These are phyloP conservation scores for Oligia latruncula DNA, from an alignment of 2,888 invertebrate species.

Conservation along the genomic window DNA sequence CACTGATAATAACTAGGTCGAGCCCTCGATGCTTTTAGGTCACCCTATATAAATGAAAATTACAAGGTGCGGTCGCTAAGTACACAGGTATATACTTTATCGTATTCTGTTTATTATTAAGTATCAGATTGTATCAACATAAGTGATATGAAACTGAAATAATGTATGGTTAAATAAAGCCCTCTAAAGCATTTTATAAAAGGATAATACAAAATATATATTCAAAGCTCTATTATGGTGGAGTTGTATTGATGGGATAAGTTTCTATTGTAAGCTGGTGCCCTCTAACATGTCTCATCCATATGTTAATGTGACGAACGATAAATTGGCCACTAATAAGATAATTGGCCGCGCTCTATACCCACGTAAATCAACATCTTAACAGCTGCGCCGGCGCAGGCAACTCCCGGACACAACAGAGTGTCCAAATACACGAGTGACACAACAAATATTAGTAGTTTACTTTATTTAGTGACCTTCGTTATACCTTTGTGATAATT, in stretches of 20 bases:
- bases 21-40: constrained; percentile 51
- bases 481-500: constrained; percentile 47
- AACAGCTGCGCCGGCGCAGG: constrained; percentile 81
- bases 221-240: constrained; percentile 8
- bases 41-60: constrained; percentile 47
- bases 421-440: constrained; percentile 68
- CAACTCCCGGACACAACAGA: constrained; percentile 68
- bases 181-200: constrained; percentile 4
- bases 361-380: constrained; percentile 88
- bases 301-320: constrained; percentile 88
- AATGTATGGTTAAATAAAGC: background rate
- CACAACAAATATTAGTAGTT: constrained; percentile 60
- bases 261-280: constrained; percentile 63
- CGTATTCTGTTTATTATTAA: constrained; percentile 16
- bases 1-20: constrained; percentile 58
- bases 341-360: constrained; percentile 88
- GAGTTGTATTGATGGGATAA: constrained; percentile 34
- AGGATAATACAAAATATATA: constrained; percentile 14
- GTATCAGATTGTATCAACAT: constrained; percentile 8
- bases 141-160: constrained; percentile 9
- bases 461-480: constrained; percentile 63
- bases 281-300: constrained; percentile 74
- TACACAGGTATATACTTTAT: constrained; percentile 24
- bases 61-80: constrained; percentile 40
- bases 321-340: constrained; percentile 89